Evolutionary conservation across 30 jellyfish, hydroid and myxozoan species (phyloP), one percentile per base, ranked within the genome.

Genomic region (Hydractinia symbiolongicarpus): DNA sequence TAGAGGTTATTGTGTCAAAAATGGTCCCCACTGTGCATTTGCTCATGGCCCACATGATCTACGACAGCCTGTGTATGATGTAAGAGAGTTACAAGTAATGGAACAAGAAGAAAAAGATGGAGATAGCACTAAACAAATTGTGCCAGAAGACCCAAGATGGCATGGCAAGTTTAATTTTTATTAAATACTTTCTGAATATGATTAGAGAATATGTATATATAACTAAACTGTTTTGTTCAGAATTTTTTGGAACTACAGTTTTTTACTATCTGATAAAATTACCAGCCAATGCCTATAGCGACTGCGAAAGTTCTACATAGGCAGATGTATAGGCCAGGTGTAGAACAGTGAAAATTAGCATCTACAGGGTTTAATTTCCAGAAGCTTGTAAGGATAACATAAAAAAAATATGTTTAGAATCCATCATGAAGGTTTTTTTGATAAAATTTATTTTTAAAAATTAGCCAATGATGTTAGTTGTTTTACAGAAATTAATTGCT

Each of bases 21-120:
- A 91, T 89, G 98, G 98, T 17, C 95, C 98, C 5, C 98, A 91
- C 68, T 91, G 98, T 85, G 98, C 98, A 50, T 91, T 91, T 86
- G 98, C 98, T 8, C 98, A 91, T 81, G 98, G 98, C 15, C 98
- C 95, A 50, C 83, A 86, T 30, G 98, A 91, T 80, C 67, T 91
- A 70, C 73, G 98, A 61, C 98, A 91, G 60, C 98, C 98, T 55
- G 98, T 91, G 50, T 91, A 91, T 73, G 98, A 91, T 79, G 71
- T 91, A 7, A 83, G 98, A 66, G 98, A 91, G 61, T 61, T 91
- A 14, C 96, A 91, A 81, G 86, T 89, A 14, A 91, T 91, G 95
- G 98, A 91, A 55, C 95, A 86, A 54, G 98, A 91, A 66, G 98
- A 91, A 19, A 91, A 91, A 58, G 94, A 84, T 14, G 96, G 96